Conservation (phyloP, 2,113 vertebrate species). For the Dissostichus mawsoni region DNA sequence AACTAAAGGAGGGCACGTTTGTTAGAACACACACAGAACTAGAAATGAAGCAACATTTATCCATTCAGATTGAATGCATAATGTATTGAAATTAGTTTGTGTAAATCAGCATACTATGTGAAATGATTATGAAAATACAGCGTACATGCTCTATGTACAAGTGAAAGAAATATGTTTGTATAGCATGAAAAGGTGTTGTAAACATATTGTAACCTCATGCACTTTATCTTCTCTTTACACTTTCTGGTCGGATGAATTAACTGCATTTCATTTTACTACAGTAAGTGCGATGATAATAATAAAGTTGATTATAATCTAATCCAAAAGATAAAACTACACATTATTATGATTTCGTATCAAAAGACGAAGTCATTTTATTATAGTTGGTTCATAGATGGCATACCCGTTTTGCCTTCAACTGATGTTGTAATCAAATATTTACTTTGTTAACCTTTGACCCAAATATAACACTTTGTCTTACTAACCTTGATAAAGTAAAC, state of each 20-base stretch:
- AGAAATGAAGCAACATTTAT: neutral
- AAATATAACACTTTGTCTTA: neutral
- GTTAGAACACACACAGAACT: constrained; percentile 3
- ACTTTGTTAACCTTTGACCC: neutral
- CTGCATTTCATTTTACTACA: no score
- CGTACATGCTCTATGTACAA: neutral
- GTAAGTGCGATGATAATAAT: no score
- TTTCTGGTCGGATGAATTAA: no score
- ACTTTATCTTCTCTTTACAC: no score
- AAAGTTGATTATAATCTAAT: no score
- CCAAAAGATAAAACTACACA: neutral
- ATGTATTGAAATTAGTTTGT: neutral
- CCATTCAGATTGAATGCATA: neutral
- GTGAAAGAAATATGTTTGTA: neutral
- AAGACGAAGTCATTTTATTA: neutral
- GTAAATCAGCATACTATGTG: neutral
- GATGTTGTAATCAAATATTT: neutral
- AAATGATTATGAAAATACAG: neutral
- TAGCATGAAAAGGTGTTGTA: neutral
- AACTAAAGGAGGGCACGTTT: constrained; percentile 13
- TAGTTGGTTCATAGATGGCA: neutral
- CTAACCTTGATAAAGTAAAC: neutral
- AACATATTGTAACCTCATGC: neutral
- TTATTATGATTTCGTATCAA: neutral
- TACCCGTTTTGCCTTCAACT: neutral